phyloP scores from a whole-genome alignment of 2,888 invertebrate species.

The Chymomyza amoena region DNA sequence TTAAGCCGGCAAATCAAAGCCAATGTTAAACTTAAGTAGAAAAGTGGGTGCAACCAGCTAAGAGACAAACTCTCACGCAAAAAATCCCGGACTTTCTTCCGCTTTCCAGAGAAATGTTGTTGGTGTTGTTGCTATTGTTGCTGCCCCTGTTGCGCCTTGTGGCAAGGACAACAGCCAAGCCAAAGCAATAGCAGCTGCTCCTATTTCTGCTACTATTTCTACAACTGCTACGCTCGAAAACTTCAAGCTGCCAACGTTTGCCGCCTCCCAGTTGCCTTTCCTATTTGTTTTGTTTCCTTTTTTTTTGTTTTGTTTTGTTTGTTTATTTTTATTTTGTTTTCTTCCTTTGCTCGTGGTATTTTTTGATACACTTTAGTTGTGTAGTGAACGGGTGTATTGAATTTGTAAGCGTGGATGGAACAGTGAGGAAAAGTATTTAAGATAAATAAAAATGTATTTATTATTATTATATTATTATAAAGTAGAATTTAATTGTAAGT shows the following conservation, averaged over 20 bases:
- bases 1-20: slow-evolving; percentile 57
- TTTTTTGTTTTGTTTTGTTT: slow-evolving; percentile 2
- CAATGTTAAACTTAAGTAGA: slow-evolving; percentile 47
- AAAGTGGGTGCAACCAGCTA: slow-evolving; percentile 32
- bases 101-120: slow-evolving; percentile 43
- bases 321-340: slow-evolving; percentile 1
- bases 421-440: too few species aligned
- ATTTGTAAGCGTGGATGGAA: too few species aligned
- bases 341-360: slow-evolving; percentile 23
- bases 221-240: neutral
- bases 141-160: neutral
- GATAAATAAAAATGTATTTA: too few species aligned
- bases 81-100: slow-evolving; percentile 1
- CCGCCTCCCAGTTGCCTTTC: neutral
- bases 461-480: too few species aligned
- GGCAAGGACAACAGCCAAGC: neutral
- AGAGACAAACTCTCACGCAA: neutral
- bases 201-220: neutral
- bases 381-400: too few species aligned
- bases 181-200: slow-evolving; percentile 3
- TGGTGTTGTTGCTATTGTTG: slow-evolving; percentile 43
- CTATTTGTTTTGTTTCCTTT: neutral
- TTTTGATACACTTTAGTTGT: neutral
- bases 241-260: neutral
- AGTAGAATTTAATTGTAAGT: too few species aligned